phyloP scores from a whole-genome alignment of 2,113 vertebrate genomes.

The Burhinus oedicnemus region DNA sequence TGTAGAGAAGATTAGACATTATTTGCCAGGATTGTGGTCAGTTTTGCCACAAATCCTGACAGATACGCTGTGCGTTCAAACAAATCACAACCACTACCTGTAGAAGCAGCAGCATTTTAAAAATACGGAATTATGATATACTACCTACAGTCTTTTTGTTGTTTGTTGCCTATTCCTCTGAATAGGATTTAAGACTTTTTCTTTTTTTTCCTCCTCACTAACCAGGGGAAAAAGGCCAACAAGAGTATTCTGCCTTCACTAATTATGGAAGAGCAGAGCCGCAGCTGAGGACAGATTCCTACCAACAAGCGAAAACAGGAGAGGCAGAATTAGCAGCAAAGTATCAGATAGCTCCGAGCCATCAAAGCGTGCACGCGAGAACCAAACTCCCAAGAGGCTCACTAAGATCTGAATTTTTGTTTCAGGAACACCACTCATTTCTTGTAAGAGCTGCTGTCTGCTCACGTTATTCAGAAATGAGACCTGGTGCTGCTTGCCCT shows the following conservation, averaged over 20 bases:
- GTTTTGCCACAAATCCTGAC: background rate
- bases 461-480: background rate
- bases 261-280: background rate
- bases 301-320: background rate
- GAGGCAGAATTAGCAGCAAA: background rate
- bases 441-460: background rate
- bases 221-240: background rate
- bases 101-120: background rate
- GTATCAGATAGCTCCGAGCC: background rate
- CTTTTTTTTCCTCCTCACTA: background rate
- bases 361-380: background rate
- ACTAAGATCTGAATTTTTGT: background rate
- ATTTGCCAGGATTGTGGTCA: background rate
- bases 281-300: background rate
- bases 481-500: background rate
- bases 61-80: fast-evolving
- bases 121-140: background rate
- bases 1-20: background rate
- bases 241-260: background rate
- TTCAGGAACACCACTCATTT: background rate
- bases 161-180: background rate
- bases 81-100: background rate
- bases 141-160: background rate
- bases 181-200: background rate
- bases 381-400: background rate